These are phyloP conservation scores for Thalassarche chlororhynchos DNA, from an alignment of 2,113 vertebrate species.

Conservation along the genomic window DNA sequence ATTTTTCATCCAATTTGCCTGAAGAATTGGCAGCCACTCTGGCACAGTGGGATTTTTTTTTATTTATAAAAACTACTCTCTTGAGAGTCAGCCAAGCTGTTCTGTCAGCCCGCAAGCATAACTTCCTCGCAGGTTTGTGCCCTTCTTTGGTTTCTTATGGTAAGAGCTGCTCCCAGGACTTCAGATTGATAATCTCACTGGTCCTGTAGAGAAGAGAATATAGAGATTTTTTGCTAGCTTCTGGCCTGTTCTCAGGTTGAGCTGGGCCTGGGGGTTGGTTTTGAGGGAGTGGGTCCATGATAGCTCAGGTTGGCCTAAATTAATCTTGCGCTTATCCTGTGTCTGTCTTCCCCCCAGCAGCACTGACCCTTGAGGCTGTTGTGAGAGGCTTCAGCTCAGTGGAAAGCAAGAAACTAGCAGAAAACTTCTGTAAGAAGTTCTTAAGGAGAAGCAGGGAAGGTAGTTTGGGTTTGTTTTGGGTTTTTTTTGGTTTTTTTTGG, in stretches of 20 bases:
- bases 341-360: not conserved
- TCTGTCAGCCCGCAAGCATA: not conserved
- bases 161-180: not conserved
- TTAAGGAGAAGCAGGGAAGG: not conserved
- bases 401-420: not conserved
- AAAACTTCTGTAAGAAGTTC: not conserved
- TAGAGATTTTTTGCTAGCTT: not conserved
- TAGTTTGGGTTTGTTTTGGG: not conserved
- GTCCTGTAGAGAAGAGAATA: not conserved
- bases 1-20: not conserved
- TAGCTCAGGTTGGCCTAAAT: not conserved
- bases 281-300: not conserved
- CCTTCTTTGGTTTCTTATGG: not conserved
- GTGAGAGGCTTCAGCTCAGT: not conserved
- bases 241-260: not conserved
- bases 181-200: not conserved
- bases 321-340: not conserved
- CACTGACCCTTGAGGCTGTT: not conserved
- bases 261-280: not conserved
- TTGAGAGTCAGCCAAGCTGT: not conserved
- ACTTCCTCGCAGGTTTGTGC: not conserved
- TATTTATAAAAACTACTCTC: not conserved
- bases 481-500: not conserved
- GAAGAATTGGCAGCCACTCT: not conserved
- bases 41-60: not conserved